These are phyloP conservation scores for Chamaea fasciata DNA, from an alignment of 2,113 vertebrate species.

Conservation along the genomic window DNA sequence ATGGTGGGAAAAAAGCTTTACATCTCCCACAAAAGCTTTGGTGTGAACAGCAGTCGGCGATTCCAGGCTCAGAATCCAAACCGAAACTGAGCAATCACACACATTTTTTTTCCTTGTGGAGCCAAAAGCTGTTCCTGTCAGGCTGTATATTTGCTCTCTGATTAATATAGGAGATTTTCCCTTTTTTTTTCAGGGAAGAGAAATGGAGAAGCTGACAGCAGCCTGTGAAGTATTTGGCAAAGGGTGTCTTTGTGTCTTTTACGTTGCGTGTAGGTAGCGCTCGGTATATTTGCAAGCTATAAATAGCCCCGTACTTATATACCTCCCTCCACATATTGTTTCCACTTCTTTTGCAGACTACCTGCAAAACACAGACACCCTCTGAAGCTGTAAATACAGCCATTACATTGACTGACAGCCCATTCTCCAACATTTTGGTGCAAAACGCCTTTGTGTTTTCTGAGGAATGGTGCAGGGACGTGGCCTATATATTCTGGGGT, in stretches of 20 bases:
- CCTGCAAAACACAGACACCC: constrained; percentile 10
- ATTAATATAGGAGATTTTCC: neutral
- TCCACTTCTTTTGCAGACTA: neutral
- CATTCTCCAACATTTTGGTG: neutral
- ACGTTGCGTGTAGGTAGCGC: neutral
- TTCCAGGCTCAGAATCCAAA: neutral
- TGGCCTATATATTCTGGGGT: fast-evolving
- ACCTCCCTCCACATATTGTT: neutral
- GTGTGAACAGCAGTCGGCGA: neutral
- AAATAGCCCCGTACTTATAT: neutral
- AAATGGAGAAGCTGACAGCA: neutral
- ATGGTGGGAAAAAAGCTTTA: neutral
- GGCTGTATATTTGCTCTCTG: neutral
- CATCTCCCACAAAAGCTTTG: neutral
- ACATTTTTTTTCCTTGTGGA: neutral
- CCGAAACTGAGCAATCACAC: neutral
- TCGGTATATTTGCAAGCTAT: neutral
- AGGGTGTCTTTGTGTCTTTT: neutral
- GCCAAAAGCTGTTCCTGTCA: neutral
- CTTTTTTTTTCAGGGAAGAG: neutral
- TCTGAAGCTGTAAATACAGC: neutral
- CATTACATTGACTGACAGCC: neutral
- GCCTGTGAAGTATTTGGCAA: neutral
- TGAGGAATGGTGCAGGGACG: neutral
- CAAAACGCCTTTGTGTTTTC: neutral